These are phyloP conservation scores for Dinocampus coccinellae DNA, from an alignment of 2,888 invertebrate species.

Conservation along the genomic window DNA sequence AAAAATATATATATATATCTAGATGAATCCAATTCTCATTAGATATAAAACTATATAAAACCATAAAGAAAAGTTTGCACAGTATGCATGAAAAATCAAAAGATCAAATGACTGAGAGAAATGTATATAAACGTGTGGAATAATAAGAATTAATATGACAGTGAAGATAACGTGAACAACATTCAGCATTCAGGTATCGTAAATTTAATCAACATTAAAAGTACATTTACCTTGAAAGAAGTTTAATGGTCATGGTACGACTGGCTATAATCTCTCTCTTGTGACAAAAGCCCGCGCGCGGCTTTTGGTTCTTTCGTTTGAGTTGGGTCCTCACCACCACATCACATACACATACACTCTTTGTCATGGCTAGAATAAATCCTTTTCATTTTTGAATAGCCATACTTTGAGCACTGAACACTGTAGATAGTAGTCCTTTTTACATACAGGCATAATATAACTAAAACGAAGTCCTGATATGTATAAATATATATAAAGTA, in stretches of 20 bases:
- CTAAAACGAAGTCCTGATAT: neutral
- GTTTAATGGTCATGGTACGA: conserved; percentile 46
- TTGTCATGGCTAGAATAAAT: conserved; percentile 21
- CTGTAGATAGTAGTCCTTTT: neutral
- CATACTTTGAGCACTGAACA: neutral
- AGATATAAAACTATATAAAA: neutral
- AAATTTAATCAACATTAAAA: conserved; percentile 52
- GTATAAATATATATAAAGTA: neutral
- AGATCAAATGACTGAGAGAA: conserved; percentile 15
- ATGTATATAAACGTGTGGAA: neutral
- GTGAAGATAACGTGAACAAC: neutral
- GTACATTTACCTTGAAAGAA: conserved; percentile 43
- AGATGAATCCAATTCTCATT: neutral
- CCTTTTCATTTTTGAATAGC: conserved; percentile 26
- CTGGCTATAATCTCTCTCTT: conserved; percentile 42
- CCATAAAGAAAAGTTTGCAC: neutral
- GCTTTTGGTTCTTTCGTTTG: conserved; percentile 16
- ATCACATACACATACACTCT: neutral
- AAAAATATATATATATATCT: too few species aligned
- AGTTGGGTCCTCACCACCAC: neutral
- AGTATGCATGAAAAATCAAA: neutral
- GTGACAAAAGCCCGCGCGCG: conserved; percentile 43
- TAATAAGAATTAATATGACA: conserved; percentile 23
- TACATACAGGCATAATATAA: neutral
- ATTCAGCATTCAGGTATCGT: conserved; percentile 41